Base-by-base conservation (phyloP, 1,140 invertebrate species). In the Aphelinus certus region DNA sequence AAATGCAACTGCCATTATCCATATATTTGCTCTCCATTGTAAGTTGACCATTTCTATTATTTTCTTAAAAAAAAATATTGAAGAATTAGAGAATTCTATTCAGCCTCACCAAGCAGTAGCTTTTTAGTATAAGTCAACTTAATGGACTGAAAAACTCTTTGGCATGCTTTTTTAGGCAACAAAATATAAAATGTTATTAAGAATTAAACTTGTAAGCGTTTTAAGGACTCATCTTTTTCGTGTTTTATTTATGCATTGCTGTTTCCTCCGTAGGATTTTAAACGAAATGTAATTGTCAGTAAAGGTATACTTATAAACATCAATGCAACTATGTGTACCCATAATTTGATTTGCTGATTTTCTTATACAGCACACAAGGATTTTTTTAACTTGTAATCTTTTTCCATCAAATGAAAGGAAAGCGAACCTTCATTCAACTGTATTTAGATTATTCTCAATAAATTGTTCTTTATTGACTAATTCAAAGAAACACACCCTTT, bases 371-470 rank as follows among this genome's bases (percentile, higher is more conserved):
- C 9, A 51, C 45, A 58, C 49, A 70, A 75, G 26, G 64, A 64
- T 6, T 75, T 75, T 75, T 65, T 42, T 56, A 70, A 75, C 53
- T 67, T 73, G 61, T 56, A 60, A 43, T 57, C 62, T 68, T 56
- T 60, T 64, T 65, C 5, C 61, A 1, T 1, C 51, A 49, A 70
- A 70, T 26, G 48, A 9, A 55, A 67, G 62, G 43, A 3, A 42
- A 66, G 49, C 56, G 56, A 74, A 48, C n/a, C 7, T 74, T 61
- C 47, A 69, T 63, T 3, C 26, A 75, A 58, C 9, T 75, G 73
- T 75, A 75, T 75, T 75, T 74, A 68, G 45, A 74, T 73, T 74
- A 74, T 63, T 74, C 63, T 70, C 55, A 75, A 75, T 75, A 75
- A 75, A 75, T 75, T 49, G 61, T 70, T 75, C 62, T 75, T 75